Evolutionary conservation across 2,888 invertebrate genomes (phyloP).

Genomic region (Carterocephalus palaemon): DNA sequence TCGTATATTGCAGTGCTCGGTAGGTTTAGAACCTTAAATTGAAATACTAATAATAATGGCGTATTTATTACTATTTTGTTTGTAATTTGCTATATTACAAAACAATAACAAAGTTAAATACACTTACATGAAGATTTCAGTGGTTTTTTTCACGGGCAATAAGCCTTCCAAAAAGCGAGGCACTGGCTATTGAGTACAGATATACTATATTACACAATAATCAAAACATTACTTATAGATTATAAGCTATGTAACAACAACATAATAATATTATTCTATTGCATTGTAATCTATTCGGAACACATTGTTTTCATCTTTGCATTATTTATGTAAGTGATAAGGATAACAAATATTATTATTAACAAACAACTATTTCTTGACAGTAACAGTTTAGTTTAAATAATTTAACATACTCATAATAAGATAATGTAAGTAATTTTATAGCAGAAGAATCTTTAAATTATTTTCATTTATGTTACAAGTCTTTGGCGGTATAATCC

Average conservation of each 20-base stretch:
- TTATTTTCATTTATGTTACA: slow-evolving; percentile 38
- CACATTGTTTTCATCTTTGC: slow-evolving; percentile 60
- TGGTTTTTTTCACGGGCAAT: slow-evolving; percentile 4
- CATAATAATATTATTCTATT: slow-evolving; percentile 62
- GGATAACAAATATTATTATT: background rate
- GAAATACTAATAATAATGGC: slow-evolving; percentile 21
- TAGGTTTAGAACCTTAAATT: slow-evolving; percentile 18
- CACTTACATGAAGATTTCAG: slow-evolving; percentile 3
- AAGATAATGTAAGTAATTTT: background rate
- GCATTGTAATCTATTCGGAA: slow-evolving; percentile 63
- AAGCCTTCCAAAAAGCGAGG: slow-evolving; percentile 38
- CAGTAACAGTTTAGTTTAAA: slow-evolving; percentile 2
- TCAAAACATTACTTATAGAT: slow-evolving; percentile 36
- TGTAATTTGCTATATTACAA: slow-evolving; percentile 13
- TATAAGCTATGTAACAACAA: slow-evolving; percentile 50
- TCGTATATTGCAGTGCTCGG: slow-evolving; percentile 13
- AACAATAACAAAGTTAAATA: slow-evolving; percentile 6
- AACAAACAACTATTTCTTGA: background rate
- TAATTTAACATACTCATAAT: background rate
- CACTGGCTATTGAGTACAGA: slow-evolving; percentile 42
- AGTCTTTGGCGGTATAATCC: slow-evolving; percentile 55
- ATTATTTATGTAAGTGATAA: slow-evolving; percentile 24
- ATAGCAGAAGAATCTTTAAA: background rate
- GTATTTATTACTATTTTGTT: slow-evolving; percentile 11
- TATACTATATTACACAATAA: slow-evolving; percentile 37